Evolutionary conservation across 2,113 vertebrate species (phyloP).

Genomic region (Motacilla tschutschensis): DNA sequence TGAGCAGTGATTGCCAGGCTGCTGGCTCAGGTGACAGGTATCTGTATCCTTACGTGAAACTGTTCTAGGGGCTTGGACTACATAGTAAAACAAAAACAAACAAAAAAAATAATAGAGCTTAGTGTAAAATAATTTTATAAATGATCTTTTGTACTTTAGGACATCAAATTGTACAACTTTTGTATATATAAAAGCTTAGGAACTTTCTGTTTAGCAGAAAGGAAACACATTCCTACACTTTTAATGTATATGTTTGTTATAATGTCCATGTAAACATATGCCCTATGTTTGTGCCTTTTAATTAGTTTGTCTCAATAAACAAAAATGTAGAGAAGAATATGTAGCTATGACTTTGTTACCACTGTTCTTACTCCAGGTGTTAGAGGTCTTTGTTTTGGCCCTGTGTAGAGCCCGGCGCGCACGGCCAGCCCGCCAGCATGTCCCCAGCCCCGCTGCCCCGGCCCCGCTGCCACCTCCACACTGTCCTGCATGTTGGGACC

Average conservation of each 20-base stretch:
- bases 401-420: slow-evolving; percentile 67
- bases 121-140: slow-evolving; percentile 98
- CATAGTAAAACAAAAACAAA: slow-evolving; percentile 83
- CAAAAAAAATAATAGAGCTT: slow-evolving; percentile 81
- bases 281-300: slow-evolving; percentile 98
- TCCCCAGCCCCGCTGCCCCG: not conserved
- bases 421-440: not conserved
- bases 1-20: slow-evolving; percentile 77
- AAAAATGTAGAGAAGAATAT: slow-evolving; percentile 87
- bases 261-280: slow-evolving; percentile 97
- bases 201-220: slow-evolving; percentile 98
- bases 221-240: slow-evolving; percentile 98
- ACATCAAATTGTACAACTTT: slow-evolving; percentile 98
- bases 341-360: slow-evolving; percentile 81
- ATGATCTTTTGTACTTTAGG: slow-evolving; percentile 98
- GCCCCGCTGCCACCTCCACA: not conserved
- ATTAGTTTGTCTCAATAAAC: slow-evolving; percentile 99
- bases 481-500: slow-evolving; percentile 22
- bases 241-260: slow-evolving; percentile 97
- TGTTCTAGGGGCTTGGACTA: slow-evolving; percentile 89
- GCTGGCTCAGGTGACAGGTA: slow-evolving; percentile 90
- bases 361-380: slow-evolving; percentile 65
- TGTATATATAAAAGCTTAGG: slow-evolving; percentile 97
- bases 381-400: slow-evolving; percentile 63
- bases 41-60: slow-evolving; percentile 92